These are phyloP conservation scores for Saccostrea glomerata DNA, from an alignment of 1,140 invertebrate genomes.

Conservation along the genomic window DNA sequence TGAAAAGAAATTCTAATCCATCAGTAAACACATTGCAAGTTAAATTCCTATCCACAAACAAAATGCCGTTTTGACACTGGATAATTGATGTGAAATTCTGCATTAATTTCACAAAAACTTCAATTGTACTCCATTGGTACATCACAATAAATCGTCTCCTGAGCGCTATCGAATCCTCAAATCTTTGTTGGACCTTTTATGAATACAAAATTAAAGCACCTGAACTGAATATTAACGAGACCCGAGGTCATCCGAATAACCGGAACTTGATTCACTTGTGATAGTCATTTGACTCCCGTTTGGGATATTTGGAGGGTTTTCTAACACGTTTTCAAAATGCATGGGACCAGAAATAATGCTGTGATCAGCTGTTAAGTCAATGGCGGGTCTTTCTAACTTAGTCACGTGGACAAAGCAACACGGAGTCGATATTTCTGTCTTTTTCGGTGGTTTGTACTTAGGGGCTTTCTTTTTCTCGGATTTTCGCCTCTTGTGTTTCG, in stretches of 20 bases:
- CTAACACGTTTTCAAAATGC: constrained; percentile 45
- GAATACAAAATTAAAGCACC: neutral
- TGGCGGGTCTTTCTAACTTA: constrained; percentile 84
- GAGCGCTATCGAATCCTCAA: neutral
- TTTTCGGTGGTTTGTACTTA: constrained; percentile 83
- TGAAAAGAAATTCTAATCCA: neutral
- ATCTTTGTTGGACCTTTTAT: neutral
- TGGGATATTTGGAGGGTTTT: neutral
- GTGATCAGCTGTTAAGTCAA: constrained; percentile 45
- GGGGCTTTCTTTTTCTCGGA: constrained; percentile 66
- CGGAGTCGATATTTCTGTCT: constrained; percentile 91
- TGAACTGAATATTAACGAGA: neutral
- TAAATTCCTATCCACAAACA: neutral
- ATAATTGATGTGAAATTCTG: neutral
- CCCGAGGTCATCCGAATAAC: neutral
- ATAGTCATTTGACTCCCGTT: constrained; percentile 11
- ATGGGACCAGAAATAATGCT: constrained; percentile 44
- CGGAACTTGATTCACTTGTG: constrained; percentile 13
- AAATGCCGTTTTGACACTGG: neutral
- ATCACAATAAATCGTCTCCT: neutral
- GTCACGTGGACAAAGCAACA: constrained; percentile 93
- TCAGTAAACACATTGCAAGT: neutral
- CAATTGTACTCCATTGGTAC: neutral
- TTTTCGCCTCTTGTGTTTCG: constrained; percentile 79
- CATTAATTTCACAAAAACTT: neutral